These are phyloP conservation scores for Anguilla pacifica DNA, from an alignment of 2,797 vertebrate genomes.

Conservation along the genomic window DNA sequence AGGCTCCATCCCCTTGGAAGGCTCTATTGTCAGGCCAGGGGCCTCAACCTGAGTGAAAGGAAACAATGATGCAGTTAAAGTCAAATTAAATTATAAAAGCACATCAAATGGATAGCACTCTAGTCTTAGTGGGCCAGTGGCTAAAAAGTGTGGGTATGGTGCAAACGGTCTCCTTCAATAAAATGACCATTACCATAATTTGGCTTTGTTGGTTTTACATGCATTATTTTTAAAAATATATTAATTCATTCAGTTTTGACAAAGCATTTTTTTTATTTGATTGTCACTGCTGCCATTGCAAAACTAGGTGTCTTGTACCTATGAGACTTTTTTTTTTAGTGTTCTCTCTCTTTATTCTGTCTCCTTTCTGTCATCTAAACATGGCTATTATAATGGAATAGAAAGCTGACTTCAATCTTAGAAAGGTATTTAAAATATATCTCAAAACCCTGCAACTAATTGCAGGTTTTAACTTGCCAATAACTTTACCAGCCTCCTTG, in stretches of 20 bases:
- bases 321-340: constrained; percentile 8
- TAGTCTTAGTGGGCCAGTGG: neutral
- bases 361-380: neutral
- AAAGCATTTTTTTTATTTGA: neutral
- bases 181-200: neutral
- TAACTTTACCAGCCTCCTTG: neutral
- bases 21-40: constrained; percentile 74
- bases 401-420: neutral
- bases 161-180: neutral
- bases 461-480: neutral
- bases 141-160: constrained; percentile 9
- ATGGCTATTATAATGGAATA: neutral
- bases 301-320: neutral
- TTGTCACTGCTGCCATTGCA: constrained; percentile 1
- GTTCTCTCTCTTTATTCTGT: neutral
- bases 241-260: neutral
- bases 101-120: constrained; percentile 22
- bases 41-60: constrained; percentile 44
- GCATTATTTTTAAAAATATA: neutral
- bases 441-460: neutral
- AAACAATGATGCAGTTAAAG: constrained; percentile 60
- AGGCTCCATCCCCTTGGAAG: constrained; percentile 72
- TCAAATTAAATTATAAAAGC: constrained; percentile 46
- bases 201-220: neutral
- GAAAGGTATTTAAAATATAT: neutral